phyloP scores from a whole-genome alignment of 2,113 vertebrate species.

The Dasyprocta punctata region DNA sequence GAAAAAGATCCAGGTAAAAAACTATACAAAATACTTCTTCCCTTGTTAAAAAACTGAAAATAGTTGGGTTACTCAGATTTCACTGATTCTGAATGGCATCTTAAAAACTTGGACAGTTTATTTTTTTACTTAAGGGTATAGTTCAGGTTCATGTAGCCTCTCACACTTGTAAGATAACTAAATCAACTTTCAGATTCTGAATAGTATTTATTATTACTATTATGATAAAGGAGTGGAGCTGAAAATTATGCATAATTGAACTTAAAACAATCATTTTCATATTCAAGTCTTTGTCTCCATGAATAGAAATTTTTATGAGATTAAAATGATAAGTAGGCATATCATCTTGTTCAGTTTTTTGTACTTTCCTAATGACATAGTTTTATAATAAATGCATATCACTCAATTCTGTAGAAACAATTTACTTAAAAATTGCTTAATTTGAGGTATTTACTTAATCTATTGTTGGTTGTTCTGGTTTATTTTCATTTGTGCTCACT shows the following conservation, averaged over 20 bases:
- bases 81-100: neutral
- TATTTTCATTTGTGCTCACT: conserved; percentile 51
- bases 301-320: conserved; percentile 54
- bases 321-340: conserved; percentile 59
- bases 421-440: conserved; percentile 63
- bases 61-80: neutral
- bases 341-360: conserved; percentile 61
- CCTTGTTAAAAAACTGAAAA: neutral
- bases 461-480: neutral
- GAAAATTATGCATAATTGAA: conserved; percentile 44
- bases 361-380: conserved; percentile 53
- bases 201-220: neutral
- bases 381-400: conserved; percentile 65
- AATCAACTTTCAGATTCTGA: conserved; percentile 55
- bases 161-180: conserved; percentile 42
- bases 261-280: conserved; percentile 50
- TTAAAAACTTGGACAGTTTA: conserved; percentile 23
- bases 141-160: conserved; percentile 9
- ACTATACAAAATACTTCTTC: neutral
- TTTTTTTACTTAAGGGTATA: conserved; percentile 42
- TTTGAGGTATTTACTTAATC: conserved; percentile 54
- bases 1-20: neutral
- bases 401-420: conserved; percentile 60
- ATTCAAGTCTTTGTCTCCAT: conserved; percentile 34
- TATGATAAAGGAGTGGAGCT: conserved; percentile 28